Percentiles rank a stretch among this genome's conserved stretches.
Conservation (phyloP, 2,888 invertebrate genomes). For the Drosophila picticornis region DNA sequence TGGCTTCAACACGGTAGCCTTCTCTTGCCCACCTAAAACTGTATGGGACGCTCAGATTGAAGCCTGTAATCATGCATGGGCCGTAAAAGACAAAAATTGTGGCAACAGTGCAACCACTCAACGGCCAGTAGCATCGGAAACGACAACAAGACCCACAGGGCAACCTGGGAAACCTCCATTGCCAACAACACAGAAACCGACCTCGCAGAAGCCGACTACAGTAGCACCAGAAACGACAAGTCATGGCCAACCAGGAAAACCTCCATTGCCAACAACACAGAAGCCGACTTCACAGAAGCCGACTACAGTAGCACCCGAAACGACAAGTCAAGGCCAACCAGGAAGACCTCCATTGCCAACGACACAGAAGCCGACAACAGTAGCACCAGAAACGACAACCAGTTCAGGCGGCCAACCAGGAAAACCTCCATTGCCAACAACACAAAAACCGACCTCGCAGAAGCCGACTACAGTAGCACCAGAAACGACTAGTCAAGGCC, state of each 20-base stretch:
- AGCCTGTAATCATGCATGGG: constrained; percentile 86
- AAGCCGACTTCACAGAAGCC: not conserved
- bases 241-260: not conserved
- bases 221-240: not conserved
- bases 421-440: not conserved
- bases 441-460: not conserved
- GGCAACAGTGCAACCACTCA: constrained; percentile 53
- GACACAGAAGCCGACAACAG: not conserved
- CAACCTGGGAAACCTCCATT: constrained; percentile 2
- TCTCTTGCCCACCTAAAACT: constrained; percentile 87
- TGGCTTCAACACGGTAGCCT: constrained; percentile 86
- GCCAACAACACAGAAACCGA: not conserved
- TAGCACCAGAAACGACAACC: not conserved
- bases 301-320: not conserved
- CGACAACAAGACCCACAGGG: constrained; percentile 33
- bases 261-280: not conserved
- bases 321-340: not conserved
- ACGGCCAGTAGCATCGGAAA: constrained; percentile 37
- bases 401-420: not conserved
- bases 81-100: constrained; percentile 75
- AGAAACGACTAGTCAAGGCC: not conserved
- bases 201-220: not conserved
- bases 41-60: constrained; percentile 87
- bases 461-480: not conserved
- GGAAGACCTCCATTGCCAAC: not conserved